Evolutionary conservation across 2,888 invertebrate species (phyloP).

Genomic region (Chrysotoxum bicinctum): DNA sequence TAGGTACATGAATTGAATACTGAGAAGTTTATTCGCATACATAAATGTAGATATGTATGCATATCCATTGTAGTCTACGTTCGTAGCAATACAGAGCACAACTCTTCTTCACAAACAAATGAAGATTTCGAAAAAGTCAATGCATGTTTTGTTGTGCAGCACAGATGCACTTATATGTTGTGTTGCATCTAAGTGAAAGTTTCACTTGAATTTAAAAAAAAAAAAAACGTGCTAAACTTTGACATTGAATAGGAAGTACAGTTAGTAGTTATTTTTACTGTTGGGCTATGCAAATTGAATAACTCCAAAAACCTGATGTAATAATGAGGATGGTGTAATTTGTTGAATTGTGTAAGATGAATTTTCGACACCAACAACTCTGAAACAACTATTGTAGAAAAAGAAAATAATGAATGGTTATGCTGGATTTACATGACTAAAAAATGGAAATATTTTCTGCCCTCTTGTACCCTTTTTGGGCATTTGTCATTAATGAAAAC

Average conservation of each 20-base stretch:
- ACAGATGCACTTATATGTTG: conserved; percentile 54
- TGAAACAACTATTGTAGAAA: too few species aligned
- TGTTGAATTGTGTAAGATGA: neutral
- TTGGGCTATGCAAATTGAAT: neutral
- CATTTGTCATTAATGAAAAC: neutral
- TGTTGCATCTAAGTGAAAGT: conserved; percentile 54
- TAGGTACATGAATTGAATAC: neutral
- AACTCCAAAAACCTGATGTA: neutral
- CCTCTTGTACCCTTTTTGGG: too few species aligned
- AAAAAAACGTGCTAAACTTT: conserved; percentile 61
- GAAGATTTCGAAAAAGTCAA: conserved; percentile 46
- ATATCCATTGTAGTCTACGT: neutral
- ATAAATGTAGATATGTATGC: neutral
- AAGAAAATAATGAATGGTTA: too few species aligned
- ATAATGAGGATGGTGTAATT: neutral
- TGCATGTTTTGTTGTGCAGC: conserved; percentile 23
- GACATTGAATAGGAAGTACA: conserved; percentile 47
- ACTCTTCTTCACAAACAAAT: conserved; percentile 6
- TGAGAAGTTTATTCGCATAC: neutral
- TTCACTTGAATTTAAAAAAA: neutral
- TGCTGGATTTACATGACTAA: too few species aligned
- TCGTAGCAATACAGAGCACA: neutral
- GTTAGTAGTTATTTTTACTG: neutral
- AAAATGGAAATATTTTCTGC: too few species aligned
- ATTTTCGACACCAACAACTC: neutral